These are phyloP conservation scores for Euplexia lucipara DNA, from an alignment of 2,888 invertebrate genomes.

Conservation along the genomic window DNA sequence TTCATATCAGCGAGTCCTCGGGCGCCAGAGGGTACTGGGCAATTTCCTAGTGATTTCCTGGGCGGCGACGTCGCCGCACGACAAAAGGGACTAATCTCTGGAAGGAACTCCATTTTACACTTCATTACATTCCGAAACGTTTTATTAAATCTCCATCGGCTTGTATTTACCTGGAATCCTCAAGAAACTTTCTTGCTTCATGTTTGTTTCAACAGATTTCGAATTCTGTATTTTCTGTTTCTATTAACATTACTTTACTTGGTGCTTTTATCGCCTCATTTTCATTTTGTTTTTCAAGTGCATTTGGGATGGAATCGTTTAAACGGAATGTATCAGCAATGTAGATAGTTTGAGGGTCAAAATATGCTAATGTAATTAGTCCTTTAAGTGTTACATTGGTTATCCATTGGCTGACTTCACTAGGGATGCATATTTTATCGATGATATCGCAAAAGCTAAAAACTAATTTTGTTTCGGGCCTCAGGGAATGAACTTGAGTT, in stretches of 20 bases:
- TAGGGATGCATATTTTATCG: slow-evolving; percentile 49
- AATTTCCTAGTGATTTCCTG: slow-evolving; percentile 88
- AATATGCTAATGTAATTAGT: slow-evolving; percentile 60
- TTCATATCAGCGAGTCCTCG: slow-evolving; percentile 58
- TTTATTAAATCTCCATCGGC: slow-evolving; percentile 74
- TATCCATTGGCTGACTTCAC: slow-evolving; percentile 26
- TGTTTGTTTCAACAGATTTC: slow-evolving; percentile 53
- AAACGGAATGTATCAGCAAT: slow-evolving; percentile 33
- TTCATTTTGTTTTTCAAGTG: slow-evolving; percentile 54
- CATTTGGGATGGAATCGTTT: slow-evolving; percentile 46
- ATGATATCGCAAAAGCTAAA: slow-evolving; percentile 31
- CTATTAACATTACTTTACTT: slow-evolving; percentile 54
- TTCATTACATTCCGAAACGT: slow-evolving; percentile 80
- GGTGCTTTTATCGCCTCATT: slow-evolving; percentile 43
- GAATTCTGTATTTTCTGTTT: slow-evolving; percentile 54
- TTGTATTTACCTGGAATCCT: slow-evolving; percentile 61
- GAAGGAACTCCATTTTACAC: slow-evolving; percentile 86
- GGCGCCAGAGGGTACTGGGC: slow-evolving; percentile 71
- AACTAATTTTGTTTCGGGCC: slow-evolving; percentile 35
- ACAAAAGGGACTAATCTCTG: slow-evolving; percentile 86
- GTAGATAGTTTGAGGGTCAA: slow-evolving; percentile 31
- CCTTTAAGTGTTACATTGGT: slow-evolving; percentile 33
- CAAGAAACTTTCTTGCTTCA: slow-evolving; percentile 48
- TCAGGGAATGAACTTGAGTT: slow-evolving; percentile 9
- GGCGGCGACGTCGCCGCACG: slow-evolving; percentile 68